Percentiles rank a stretch among this genome's conserved stretches.
Evolutionary conservation across 1,140 invertebrate species (phyloP).

Genomic region (Pinna nobilis): DNA sequence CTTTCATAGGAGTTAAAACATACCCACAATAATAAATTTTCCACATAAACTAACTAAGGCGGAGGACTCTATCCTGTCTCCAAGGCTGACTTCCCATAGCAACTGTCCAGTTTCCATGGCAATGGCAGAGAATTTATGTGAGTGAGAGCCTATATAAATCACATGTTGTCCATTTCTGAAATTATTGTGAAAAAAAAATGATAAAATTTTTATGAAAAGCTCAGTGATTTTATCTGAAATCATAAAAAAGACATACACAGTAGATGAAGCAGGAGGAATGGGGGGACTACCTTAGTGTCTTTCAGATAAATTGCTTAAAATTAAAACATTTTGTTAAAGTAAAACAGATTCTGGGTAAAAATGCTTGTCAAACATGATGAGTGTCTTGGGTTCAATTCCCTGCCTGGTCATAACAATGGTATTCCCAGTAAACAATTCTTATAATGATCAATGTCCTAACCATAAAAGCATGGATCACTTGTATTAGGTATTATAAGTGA

Average conservation of each 20-base stretch:
- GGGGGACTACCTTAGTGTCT: too few relatives aligned
- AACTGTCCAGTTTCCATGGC: slow-evolving; percentile 71
- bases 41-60: slow-evolving; percentile 74
- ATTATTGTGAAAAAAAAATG: slow-evolving; percentile 61
- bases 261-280: background rate
- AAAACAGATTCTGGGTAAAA: too few relatives aligned
- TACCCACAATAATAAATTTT: slow-evolving; percentile 72
- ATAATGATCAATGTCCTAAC: too few relatives aligned
- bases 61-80: slow-evolving; percentile 79
- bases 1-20: too few relatives aligned
- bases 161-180: slow-evolving; percentile 46
- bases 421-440: too few relatives aligned
- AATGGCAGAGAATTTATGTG: slow-evolving; percentile 78
- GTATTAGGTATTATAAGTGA: too few relatives aligned
- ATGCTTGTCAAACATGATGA: too few relatives aligned
- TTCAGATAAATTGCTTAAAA: too few relatives aligned
- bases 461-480: too few relatives aligned
- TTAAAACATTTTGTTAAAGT: too few relatives aligned
- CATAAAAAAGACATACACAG: background rate
- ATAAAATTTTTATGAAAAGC: slow-evolving; percentile 39
- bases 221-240: background rate
- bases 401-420: too few relatives aligned
- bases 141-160: slow-evolving; percentile 80
- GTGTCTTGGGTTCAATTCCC: too few relatives aligned
- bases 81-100: slow-evolving; percentile 74